Conservation (phyloP, 37 sponge, comb jelly and placozoan genomes). For the Diacarnus erythraeanus region DNA sequence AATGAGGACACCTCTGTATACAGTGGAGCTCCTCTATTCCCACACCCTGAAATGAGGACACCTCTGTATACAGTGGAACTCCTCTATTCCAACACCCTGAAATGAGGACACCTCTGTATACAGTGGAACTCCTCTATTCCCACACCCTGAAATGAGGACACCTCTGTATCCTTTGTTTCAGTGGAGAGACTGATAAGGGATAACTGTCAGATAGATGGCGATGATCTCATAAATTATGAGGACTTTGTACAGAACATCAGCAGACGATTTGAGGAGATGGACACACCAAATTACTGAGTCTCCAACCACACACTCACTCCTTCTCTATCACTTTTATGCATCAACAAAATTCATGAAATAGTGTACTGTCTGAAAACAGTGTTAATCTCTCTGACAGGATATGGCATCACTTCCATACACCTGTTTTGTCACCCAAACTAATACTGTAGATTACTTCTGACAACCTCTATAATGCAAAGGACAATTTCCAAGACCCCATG, state of each 20-base stretch:
- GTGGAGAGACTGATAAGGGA: constrained; percentile 60
- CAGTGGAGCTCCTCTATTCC: not conserved
- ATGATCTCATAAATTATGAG: constrained; percentile 63
- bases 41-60: not conserved
- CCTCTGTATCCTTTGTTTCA: constrained; percentile 11
- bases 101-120: not conserved
- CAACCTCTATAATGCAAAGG: too few relatives aligned
- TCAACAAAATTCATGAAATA: too few relatives aligned
- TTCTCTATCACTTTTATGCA: too few relatives aligned
- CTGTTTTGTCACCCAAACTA: too few relatives aligned
- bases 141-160: not conserved
- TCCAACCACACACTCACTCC: too few relatives aligned
- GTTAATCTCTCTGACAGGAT: too few relatives aligned
- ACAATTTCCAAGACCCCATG: too few relatives aligned
- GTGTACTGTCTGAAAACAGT: too few relatives aligned
- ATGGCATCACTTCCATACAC: too few relatives aligned
- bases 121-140: not conserved
- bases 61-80: not conserved
- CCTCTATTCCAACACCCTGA: not conserved
- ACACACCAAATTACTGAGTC: not conserved
- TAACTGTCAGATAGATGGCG: constrained; percentile 57
- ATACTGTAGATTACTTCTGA: too few relatives aligned
- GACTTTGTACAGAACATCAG: constrained; percentile 27
- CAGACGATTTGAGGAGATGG: not conserved
- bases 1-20: not conserved